Conservation (phyloP, 2,113 vertebrate species). For the Phyllostomus hastatus region DNA sequence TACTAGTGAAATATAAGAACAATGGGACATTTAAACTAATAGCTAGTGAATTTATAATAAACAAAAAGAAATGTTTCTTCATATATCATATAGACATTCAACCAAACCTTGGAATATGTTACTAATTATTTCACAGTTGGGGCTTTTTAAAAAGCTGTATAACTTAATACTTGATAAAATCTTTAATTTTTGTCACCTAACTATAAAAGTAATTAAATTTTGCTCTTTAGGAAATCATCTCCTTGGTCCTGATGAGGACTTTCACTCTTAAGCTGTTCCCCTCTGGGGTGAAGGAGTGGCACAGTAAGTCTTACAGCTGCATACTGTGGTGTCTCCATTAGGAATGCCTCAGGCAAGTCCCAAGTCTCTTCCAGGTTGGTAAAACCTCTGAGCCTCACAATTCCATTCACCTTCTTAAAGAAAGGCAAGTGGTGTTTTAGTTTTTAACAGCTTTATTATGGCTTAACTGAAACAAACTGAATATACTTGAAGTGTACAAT, state of each 20-base stretch:
- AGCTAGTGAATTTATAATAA: constrained; percentile 45
- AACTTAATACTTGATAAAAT: constrained; percentile 46
- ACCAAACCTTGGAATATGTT: not conserved
- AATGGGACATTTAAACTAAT: constrained; percentile 62
- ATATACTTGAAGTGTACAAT: not conserved
- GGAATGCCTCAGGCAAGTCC: not conserved
- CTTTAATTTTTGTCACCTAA: constrained; percentile 41
- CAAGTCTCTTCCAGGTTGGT: not conserved
- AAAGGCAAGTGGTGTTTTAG: not conserved
- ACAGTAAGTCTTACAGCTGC: not conserved
- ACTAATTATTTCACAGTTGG: constrained; percentile 20
- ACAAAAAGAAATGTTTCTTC: constrained; percentile 45
- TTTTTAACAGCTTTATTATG: not conserved
- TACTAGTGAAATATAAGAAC: constrained; percentile 63
- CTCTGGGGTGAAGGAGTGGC: not conserved
- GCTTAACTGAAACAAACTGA: not conserved
- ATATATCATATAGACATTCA: not conserved
- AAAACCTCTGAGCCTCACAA: not conserved
- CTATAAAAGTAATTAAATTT: constrained; percentile 43
- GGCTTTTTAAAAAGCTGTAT: not conserved
- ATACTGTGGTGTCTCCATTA: not conserved
- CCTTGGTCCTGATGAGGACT: not conserved
- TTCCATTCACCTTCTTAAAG: not conserved
- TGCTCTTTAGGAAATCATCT: constrained; percentile 18
- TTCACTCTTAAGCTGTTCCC: not conserved